phyloP scores from a whole-genome alignment of 2,888 invertebrate species.

The Antheraea assamensis region DNA sequence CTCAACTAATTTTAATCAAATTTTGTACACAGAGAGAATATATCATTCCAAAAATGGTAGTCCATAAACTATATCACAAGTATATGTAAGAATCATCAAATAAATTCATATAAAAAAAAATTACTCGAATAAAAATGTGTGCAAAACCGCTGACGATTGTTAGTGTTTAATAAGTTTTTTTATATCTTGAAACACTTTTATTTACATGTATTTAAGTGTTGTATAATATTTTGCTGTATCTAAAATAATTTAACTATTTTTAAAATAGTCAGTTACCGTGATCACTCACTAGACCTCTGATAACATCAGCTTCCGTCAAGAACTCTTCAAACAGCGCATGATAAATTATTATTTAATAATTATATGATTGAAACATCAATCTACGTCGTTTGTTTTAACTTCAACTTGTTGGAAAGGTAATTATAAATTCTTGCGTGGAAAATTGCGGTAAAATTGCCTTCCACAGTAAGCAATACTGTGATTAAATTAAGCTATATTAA shows the following conservation, averaged over 20 bases:
- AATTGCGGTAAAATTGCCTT: constrained; percentile 60
- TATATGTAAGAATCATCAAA: too few species aligned
- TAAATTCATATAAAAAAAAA: too few species aligned
- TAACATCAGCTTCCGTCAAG: not conserved
- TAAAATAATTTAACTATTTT: not conserved
- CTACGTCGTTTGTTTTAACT: constrained; percentile 41
- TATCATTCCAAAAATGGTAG: too few species aligned
- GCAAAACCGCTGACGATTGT: not conserved
- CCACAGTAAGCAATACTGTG: constrained; percentile 64
- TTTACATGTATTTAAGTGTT: too few species aligned
- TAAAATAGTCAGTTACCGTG: not conserved
- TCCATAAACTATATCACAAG: too few species aligned
- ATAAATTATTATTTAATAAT: constrained; percentile 19
- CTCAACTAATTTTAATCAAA: too few species aligned
- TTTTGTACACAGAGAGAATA: too few species aligned
- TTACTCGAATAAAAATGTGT: too few species aligned
- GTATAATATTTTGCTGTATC: not conserved
- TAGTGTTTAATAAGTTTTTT: not conserved
- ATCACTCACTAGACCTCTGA: not conserved
- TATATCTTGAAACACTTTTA: not conserved
- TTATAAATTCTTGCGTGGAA: constrained; percentile 65
- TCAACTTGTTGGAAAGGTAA: constrained; percentile 45
- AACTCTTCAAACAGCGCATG: constrained; percentile 6
- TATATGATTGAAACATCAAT: constrained; percentile 32
- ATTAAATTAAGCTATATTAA: constrained; percentile 78